Evolutionary conservation across 2,113 vertebrate species (phyloP).

Genomic region (Myxocyprinus asiaticus): DNA sequence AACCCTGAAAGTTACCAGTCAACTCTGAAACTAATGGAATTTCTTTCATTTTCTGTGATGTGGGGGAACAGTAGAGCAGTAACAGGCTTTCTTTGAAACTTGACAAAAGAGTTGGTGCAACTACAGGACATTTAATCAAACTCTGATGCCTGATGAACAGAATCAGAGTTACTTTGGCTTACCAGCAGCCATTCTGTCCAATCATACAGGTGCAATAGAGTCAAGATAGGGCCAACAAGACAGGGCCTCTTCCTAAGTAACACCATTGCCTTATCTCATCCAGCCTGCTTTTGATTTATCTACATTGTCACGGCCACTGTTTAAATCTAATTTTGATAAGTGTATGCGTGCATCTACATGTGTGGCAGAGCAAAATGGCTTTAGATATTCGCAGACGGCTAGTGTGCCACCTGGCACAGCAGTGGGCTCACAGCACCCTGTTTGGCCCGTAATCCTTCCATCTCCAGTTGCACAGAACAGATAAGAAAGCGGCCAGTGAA

Average conservation of each 20-base stretch:
- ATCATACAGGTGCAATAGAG: conserved; percentile 44
- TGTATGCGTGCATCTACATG: conserved; percentile 6
- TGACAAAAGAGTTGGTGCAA: neutral
- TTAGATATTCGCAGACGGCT: neutral
- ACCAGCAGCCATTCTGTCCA: conserved; percentile 61
- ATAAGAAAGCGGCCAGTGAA: conserved; percentile 54
- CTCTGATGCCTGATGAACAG: neutral
- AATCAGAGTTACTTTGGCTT: conserved; percentile 3
- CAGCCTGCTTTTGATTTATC: conserved; percentile 65
- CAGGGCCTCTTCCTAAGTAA: conserved; percentile 23
- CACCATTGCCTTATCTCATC: conserved; percentile 72
- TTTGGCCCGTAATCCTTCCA: conserved; percentile 55
- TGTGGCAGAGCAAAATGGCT: conserved; percentile 52
- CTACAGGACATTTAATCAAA: neutral
- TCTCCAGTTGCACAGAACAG: conserved; percentile 59
- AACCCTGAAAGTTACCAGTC: too few species aligned
- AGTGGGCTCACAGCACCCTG: conserved; percentile 35
- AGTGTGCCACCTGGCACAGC: conserved; percentile 56
- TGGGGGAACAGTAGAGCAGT: neutral
- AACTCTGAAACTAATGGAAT: too few species aligned
- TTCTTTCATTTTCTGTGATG: too few species aligned
- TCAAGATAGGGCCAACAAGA: neutral
- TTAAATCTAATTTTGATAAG: conserved; percentile 57
- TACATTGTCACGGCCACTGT: conserved; percentile 67
- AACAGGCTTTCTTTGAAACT: neutral